Evolutionary conservation across 2,113 vertebrate species (phyloP).

Genomic region (Halichoerus grypus): DNA sequence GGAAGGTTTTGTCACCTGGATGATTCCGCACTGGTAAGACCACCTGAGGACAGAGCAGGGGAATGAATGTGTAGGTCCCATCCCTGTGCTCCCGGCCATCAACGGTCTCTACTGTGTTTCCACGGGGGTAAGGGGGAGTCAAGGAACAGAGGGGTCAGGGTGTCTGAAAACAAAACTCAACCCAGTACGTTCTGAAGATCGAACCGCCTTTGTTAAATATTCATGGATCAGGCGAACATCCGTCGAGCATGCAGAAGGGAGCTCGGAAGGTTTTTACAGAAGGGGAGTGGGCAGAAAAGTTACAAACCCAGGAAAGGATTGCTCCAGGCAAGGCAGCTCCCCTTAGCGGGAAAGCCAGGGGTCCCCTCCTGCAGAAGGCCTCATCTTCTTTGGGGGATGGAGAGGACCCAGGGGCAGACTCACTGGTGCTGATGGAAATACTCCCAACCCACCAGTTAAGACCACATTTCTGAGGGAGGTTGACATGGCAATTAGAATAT

Average conservation of each 20-base stretch:
- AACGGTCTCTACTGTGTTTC: not conserved
- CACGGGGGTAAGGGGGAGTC: not conserved
- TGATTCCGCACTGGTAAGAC: not conserved
- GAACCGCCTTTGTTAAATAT: not conserved
- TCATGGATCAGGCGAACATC: not conserved
- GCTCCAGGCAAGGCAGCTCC: not conserved
- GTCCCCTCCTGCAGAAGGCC: not conserved
- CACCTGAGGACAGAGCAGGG: not conserved
- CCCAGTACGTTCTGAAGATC: not conserved
- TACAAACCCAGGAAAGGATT: not conserved
- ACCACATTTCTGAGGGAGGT: not conserved
- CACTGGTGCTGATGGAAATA: not conserved
- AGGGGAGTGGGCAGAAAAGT: not conserved
- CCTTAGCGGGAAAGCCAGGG: not conserved
- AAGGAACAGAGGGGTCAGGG: not conserved
- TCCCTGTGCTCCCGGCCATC: fast-evolving
- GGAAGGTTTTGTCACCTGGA: fast-evolving
- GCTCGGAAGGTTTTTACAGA: not conserved
- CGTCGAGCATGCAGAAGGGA: not conserved
- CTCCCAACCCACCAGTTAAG: not conserved
- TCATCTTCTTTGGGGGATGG: not conserved
- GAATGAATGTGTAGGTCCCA: no score
- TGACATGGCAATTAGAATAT: not conserved
- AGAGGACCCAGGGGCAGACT: not conserved
- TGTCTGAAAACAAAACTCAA: not conserved